phyloP scores from a whole-genome alignment of 2,888 invertebrate species.

The Acholoe squamosa region DNA sequence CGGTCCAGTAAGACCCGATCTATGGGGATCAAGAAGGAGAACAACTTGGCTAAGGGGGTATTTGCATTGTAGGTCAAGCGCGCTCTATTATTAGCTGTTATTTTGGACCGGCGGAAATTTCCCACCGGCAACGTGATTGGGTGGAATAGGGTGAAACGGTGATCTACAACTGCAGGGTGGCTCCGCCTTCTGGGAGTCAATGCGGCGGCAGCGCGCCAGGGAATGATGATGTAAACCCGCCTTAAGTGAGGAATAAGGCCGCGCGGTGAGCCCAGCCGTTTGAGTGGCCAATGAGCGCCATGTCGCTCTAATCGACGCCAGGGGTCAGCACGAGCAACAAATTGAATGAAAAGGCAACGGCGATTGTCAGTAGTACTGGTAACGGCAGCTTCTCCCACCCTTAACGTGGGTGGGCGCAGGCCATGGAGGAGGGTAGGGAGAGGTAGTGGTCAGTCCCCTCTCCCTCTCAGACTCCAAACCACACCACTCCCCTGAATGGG shows the following conservation, averaged over 20 bases:
- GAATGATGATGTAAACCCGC: conserved; percentile 3
- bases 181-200: background rate
- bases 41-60: background rate
- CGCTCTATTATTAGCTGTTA: background rate
- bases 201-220: conserved; percentile 1
- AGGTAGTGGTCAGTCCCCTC: background rate
- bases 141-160: background rate
- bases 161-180: background rate
- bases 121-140: background rate
- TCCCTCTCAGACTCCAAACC: background rate
- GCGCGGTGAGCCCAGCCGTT: background rate
- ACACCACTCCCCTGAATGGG: background rate
- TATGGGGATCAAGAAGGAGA: background rate
- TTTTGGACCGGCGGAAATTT: background rate
- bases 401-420: background rate
- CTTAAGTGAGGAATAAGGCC: conserved; percentile 29
- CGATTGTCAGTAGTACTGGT: conserved; percentile 13
- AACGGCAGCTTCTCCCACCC: background rate
- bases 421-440: background rate
- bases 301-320: background rate
- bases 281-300: background rate
- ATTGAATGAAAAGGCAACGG: conserved; percentile 34
- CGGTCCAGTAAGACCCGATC: background rate
- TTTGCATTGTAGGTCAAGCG: conserved; percentile 16
- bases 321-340: background rate